These are phyloP conservation scores for Mixornis gularis DNA, from an alignment of 2,113 vertebrate species.

Conservation along the genomic window DNA sequence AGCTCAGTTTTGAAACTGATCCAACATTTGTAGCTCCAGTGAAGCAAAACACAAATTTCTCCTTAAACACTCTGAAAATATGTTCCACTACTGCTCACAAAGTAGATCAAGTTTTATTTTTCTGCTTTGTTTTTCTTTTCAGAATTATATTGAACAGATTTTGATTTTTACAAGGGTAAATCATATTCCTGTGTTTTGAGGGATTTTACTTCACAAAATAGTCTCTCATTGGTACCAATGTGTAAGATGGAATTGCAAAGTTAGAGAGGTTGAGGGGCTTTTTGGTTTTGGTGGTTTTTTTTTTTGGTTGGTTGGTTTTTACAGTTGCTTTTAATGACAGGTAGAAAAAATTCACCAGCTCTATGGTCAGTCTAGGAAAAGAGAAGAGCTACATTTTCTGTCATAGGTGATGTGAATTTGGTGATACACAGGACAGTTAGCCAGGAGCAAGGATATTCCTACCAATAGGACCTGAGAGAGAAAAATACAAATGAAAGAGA, in stretches of 20 bases:
- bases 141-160: background rate
- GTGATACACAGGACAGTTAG: background rate
- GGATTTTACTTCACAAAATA: background rate
- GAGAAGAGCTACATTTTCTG: background rate
- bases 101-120: background rate
- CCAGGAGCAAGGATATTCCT: slow-evolving; percentile 8
- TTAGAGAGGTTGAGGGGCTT: background rate
- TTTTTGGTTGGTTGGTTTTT: background rate
- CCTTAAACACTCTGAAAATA: background rate
- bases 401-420: background rate
- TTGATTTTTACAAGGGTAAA: background rate
- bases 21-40: background rate
- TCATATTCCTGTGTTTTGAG: background rate
- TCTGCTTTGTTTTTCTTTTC: background rate
- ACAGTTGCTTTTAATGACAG: background rate
- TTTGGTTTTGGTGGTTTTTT: too few relatives aligned
- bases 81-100: background rate
- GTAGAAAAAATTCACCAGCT: background rate
- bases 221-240: background rate
- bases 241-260: background rate
- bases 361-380: background rate
- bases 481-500: background rate
- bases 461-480: background rate
- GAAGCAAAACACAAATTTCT: background rate
- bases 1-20: background rate